Evolutionary conservation across 2,113 vertebrate species (phyloP).

Genomic region (Cololabis saira): DNA sequence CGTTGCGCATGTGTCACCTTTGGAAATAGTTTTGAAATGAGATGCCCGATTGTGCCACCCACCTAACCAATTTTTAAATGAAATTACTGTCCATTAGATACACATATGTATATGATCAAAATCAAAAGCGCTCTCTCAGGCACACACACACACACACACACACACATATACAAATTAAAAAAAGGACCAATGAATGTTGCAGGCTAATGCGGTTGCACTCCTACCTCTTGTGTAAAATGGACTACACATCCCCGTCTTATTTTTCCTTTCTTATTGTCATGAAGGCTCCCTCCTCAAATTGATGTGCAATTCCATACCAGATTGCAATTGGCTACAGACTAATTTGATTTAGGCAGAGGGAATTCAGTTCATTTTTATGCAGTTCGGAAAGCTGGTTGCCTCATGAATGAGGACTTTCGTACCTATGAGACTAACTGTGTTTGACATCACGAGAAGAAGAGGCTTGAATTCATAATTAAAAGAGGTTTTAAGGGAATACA

Average conservation of each 20-base stretch:
- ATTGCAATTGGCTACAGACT: slow-evolving; percentile 45
- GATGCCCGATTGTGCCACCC: slow-evolving; percentile 53
- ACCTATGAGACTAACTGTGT: neutral
- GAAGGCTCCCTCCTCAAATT: slow-evolving; percentile 24
- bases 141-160: neutral
- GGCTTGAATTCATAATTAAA: no score
- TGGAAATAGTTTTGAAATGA: slow-evolving; percentile 74
- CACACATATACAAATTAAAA: slow-evolving; percentile 3
- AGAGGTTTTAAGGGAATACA: no score
- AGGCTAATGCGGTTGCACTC: neutral
- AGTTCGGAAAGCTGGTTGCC: slow-evolving; percentile 13
- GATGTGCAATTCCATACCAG: slow-evolving; percentile 25
- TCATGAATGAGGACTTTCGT: slow-evolving; percentile 5
- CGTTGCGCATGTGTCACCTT: slow-evolving; percentile 49
- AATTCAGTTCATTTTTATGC: slow-evolving; percentile 37
- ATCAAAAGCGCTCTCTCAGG: slow-evolving; percentile 2
- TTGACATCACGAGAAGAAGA: neutral
- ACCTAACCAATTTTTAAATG: slow-evolving; percentile 74
- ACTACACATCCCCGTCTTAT: slow-evolving; percentile 10
- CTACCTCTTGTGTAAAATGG: neutral
- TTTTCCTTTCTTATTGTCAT: slow-evolving; percentile 21
- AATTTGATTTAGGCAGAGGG: slow-evolving; percentile 48
- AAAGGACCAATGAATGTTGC: slow-evolving; percentile 5
- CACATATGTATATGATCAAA: slow-evolving; percentile 40
- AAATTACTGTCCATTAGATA: slow-evolving; percentile 69